Base-by-base conservation (phyloP, 2,888 invertebrate species). In the Chrysolina americana region DNA sequence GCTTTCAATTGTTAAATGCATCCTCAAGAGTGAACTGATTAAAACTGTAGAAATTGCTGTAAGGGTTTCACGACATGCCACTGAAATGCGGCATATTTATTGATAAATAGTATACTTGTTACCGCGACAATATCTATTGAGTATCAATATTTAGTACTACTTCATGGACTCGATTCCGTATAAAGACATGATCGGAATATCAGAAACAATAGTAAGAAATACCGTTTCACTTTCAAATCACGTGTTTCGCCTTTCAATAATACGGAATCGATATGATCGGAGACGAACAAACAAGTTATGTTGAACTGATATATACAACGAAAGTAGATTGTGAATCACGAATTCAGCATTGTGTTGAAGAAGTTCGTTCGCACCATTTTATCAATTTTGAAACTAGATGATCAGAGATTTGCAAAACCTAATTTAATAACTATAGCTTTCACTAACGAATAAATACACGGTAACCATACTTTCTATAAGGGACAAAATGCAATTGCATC, bases 221-320 rank as follows among this genome's bases (percentile, higher is more conserved):
- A n/a, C 59, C 36, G 59, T 59, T 59, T 59, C 59, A 59, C 59
- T 59, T 59, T 59, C 59, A 59, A n/a, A 28, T 59, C 59, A 59
- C 59, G 59, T 59, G 59, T 59, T 59, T n/a, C 5, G 28, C 19
- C 15, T 28, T 59, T 0, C 15, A 59, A 28, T 59, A 36, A 28
- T 47, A 47, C 13, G 47, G n/a, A 47, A 47, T 59, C 28, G 50
- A 50, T 17, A 17, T 50, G 47, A 50, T 50, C 50, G 19, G 19
- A 50, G 15, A 19, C 8, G 50, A 50, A 50, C 19, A 50, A 50
- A 50, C 50, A 50, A 50, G 59, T 28, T 56, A 17, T 59, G 59
- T 28, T 15, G 11, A 36, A 36, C 28, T 23, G 59, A 59, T 10
- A 28, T 10, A 28, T 13, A n/a, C 36, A 59, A 59, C 17, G 59